Evolutionary conservation across 1,140 invertebrate species (phyloP).

Genomic region (Drosophila simulans): DNA sequence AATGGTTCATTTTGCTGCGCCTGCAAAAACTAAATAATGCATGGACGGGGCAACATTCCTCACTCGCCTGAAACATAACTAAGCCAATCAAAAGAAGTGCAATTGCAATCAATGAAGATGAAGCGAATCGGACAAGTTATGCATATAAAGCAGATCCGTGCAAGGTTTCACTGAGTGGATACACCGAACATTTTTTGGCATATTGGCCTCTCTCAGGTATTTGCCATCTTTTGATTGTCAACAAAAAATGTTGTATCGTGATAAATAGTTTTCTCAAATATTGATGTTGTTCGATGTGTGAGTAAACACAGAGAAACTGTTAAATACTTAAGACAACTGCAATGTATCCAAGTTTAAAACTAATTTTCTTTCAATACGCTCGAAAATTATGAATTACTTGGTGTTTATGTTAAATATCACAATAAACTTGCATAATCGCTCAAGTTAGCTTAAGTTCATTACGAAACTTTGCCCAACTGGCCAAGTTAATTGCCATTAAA

Average conservation of each 20-base stretch:
- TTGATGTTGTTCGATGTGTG: too few species aligned
- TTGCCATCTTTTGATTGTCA: not conserved
- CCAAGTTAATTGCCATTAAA: conserved; percentile 36
- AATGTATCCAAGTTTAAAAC: too few species aligned
- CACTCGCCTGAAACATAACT: not conserved
- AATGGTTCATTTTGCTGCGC: not conserved
- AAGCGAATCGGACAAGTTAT: not conserved
- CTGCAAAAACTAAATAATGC: not conserved
- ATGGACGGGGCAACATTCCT: not conserved
- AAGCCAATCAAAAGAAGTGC: conserved; percentile 24
- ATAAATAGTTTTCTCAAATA: not conserved
- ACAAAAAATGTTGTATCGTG: not conserved
- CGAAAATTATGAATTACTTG: too few species aligned
- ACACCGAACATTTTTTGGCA: not conserved
- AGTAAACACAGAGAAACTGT: too few species aligned
- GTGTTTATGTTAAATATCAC: not conserved
- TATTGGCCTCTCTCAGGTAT: not conserved
- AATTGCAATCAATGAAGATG: conserved; percentile 2
- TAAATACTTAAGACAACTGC: too few species aligned
- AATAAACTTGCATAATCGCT: conserved; percentile 10
- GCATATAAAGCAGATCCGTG: not conserved
- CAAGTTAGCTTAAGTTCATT: conserved; percentile 11
- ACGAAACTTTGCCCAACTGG: conserved; percentile 18
- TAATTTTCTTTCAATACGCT: too few species aligned
- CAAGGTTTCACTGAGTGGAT: not conserved